Base-by-base conservation (phyloP, 2,797 vertebrate genomes). In the Bovichtus variegatus region DNA sequence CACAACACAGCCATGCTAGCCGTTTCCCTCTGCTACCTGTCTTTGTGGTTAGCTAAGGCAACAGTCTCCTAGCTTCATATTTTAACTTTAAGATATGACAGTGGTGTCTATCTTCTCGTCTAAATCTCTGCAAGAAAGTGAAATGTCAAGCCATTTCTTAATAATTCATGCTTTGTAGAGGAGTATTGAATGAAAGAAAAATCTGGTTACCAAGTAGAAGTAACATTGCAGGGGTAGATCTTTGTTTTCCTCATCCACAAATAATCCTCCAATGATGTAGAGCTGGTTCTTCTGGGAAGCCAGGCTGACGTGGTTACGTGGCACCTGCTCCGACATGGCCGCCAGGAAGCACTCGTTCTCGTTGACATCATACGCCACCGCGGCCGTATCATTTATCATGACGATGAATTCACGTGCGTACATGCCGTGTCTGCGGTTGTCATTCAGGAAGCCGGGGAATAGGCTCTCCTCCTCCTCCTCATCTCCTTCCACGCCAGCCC, bases 311-410 rank as follows among this genome's bases (percentile, higher is more conserved):
- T 99, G 98, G 86, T 99, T 99, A 74, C 97, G 97, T n/a, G 98
- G 98, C 84, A 99, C 96, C 95, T 97, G 97, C 84, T 99, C 98
- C 0, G 97, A 95, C 76, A 99, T 90, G 25, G 97, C 97, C 1
- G 96, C 96, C 83, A 99, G 94, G 90, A 97, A 99, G 90, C 98
- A 99, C 81, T 99, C 98, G 0, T 99, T 99, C 88, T 99, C 98
- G 0, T 9, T 89, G 57, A 98, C 97, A n/a, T 99, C 98, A 9
- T 99, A 99, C 2, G 97, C 98, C 83, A 99, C 98, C 0, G 98
- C 96, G 1, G 97, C 98, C 4, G 97, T 95, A 87, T 99, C 98
- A 15, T 97, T 99, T 89, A 99, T 94, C 94, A 99, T 93, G 74
- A 99, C 83, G 87, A 99, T 96, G 66, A 99, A 95, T 82, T 99